Percentiles rank a stretch among this genome's conserved stretches.
Evolutionary conservation across 2,888 invertebrate genomes (phyloP).

Genomic region (Lepidocyrtinus sp.): DNA sequence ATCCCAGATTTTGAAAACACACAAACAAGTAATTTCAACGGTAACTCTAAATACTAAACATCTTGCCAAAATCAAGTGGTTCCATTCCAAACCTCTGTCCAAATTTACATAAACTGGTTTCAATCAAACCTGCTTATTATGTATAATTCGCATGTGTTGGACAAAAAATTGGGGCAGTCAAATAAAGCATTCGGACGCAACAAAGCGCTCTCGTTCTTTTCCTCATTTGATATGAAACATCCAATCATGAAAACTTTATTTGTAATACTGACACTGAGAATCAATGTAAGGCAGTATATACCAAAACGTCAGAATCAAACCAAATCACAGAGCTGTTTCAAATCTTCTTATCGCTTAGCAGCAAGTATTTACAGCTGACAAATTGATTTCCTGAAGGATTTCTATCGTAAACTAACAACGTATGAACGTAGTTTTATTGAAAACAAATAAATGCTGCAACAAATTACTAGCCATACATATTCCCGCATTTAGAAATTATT

Average conservation of each 20-base stretch:
- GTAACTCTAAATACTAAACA: neutral
- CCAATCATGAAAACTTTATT: neutral
- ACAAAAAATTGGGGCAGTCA: neutral
- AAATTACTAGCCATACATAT: no score
- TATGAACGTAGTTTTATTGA: no score
- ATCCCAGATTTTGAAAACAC: neutral
- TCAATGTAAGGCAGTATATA: neutral
- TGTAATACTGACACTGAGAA: neutral
- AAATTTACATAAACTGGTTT: neutral
- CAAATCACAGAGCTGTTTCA: neutral
- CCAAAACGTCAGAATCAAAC: neutral
- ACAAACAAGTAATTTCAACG: neutral
- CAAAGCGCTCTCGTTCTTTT: no score
- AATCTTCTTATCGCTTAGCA: neutral
- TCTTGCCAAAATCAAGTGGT: neutral
- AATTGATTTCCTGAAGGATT: no score
- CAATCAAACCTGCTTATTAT: neutral
- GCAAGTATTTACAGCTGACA: no score
- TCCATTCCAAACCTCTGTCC: neutral
- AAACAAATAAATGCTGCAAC: no score
- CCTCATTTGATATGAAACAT: no score
- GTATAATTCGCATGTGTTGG: neutral
- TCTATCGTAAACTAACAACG: no score
- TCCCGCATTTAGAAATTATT: no score
- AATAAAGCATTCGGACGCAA: no score